Conservation (phyloP, 2,797 vertebrate genomes). For the Gastrophryne carolinensis region DNA sequence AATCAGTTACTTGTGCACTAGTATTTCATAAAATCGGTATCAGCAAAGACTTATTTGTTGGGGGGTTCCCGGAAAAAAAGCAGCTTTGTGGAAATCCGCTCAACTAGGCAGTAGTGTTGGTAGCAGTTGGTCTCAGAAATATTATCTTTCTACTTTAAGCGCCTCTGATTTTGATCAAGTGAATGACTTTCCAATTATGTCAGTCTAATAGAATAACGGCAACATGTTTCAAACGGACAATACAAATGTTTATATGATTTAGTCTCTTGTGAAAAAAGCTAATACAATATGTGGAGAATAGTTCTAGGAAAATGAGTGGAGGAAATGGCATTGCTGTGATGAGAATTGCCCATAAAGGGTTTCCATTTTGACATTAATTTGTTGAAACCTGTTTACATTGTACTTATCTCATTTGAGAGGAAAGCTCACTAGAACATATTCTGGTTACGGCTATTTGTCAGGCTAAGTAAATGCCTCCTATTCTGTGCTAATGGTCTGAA, state of each 20-base stretch:
- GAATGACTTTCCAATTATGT: no score
- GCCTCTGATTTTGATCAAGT: no score
- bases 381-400: constrained; percentile 5
- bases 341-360: background rate
- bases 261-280: background rate
- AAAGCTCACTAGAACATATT: background rate
- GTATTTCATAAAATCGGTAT: no score
- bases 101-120: no score
- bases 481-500: constrained; percentile 6
- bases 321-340: background rate
- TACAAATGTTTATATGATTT: background rate
- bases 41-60: no score
- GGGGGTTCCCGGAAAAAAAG: no score
- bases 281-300: background rate
- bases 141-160: no score
- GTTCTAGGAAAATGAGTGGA: background rate
- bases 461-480: background rate
- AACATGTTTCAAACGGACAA: no score
- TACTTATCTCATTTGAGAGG: background rate
- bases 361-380: background rate
- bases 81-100: no score
- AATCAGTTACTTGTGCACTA: no score
- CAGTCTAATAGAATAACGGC: no score
- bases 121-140: no score
- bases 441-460: constrained; percentile 2